Base-by-base conservation (phyloP, 2,113 vertebrate genomes). In the Chaetodon trifascialis region DNA sequence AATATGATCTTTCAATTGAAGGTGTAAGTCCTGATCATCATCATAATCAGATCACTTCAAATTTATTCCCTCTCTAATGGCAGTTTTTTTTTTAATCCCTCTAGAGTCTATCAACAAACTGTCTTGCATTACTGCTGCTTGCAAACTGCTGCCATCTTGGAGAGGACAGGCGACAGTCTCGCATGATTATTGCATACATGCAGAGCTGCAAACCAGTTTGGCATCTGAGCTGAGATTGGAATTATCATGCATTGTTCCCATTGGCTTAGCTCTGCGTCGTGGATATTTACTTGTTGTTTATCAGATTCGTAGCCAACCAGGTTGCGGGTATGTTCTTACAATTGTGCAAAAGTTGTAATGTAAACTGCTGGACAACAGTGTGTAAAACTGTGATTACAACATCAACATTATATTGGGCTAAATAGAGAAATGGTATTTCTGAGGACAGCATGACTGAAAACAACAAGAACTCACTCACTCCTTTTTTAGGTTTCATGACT, bases 91-190 rank as follows among this genome's bases (percentile, higher is more conserved):
- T 30, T 30, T 30, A 1, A 12, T 21, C 23, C 0, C 14, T 14
- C 59, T 46, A 51, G 23, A 16, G 7, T 51, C 42, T 21, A 30
- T 15, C 16, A 34, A 5, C 25, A 47, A 63, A 56, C 36, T 11
- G 6, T 30, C 30, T 30, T 30, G 30, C 30, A 30, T 30, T n/a
- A n/a, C n/a, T n/a, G n/a, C n/a, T n/a, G n/a, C n/a, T n/a, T n/a
- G n/a, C n/a, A n/a, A n/a, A n/a, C n/a, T n/a, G 87, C 67, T 64
- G 65, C 71, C 14, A 80, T 82, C 58, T 73, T 81, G 64, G 15
- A 83, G 63, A 69, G 21, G 63, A 44, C 40, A 19, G 49, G 16
- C 30, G 36, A 38, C 56, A 65, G 47, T 36, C 38, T 64, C 11
- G 36, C n/a, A 40, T 47, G 68, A 42, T 56, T 58, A 16, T 56